These are phyloP conservation scores for Amblyopsis hoosieri DNA, from an alignment of 2,797 vertebrate genomes.

Conservation along the genomic window DNA sequence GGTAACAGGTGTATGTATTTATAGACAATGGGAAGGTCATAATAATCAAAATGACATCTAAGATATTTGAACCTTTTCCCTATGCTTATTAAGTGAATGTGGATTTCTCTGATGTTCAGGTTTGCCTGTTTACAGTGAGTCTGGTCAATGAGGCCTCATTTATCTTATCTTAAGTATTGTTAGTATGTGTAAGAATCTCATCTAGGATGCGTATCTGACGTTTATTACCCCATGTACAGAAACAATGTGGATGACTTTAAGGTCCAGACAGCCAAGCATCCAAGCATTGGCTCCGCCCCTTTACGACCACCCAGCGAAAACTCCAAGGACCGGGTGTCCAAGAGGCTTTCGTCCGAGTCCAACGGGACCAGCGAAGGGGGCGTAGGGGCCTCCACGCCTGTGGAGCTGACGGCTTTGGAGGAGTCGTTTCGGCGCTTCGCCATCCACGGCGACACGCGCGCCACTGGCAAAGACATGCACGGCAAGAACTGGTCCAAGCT, in stretches of 20 bases:
- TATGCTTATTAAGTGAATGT: not conserved
- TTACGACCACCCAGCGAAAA: constrained; percentile 83
- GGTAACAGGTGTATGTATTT: too few species aligned
- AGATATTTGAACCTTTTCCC: not conserved
- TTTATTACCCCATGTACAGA: constrained; percentile 59
- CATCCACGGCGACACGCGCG: constrained; percentile 91
- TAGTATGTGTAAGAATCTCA: not conserved
- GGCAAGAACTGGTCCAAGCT: constrained; percentile 98
- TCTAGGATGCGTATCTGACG: constrained; percentile 8
- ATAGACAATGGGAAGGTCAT: too few species aligned
- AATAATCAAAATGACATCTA: too few species aligned
- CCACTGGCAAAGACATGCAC: constrained; percentile 91
- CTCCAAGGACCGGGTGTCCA: constrained; percentile 80
- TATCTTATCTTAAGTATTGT: not conserved
- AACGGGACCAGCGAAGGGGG: constrained; percentile 87
- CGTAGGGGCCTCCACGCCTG: constrained; percentile 68
- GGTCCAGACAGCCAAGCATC: constrained; percentile 82
- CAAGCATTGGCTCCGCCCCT: constrained; percentile 73
- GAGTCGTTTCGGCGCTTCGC: constrained; percentile 92
- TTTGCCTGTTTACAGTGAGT: not conserved
- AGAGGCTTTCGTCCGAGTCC: constrained; percentile 85
- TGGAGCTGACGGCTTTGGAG: constrained; percentile 88
- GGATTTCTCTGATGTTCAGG: not conserved
- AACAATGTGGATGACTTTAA: constrained; percentile 86
- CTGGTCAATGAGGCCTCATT: not conserved